Conservation (phyloP, 2,113 vertebrate species). For the Lepisosteus oculatus region DNA sequence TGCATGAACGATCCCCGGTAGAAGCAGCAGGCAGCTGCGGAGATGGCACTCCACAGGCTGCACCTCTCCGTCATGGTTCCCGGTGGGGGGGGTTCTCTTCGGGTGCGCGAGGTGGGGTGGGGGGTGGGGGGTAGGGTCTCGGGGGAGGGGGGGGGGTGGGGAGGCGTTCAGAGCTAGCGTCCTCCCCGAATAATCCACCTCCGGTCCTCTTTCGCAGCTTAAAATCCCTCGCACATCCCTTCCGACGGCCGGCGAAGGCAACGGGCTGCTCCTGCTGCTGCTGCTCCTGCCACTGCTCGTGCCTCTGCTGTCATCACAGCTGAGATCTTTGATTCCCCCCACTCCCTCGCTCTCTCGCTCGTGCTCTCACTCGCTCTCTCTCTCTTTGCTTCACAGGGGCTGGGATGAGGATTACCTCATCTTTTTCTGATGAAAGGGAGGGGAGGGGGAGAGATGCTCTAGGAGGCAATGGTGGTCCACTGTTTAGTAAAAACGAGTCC, state of each 20-base stretch:
- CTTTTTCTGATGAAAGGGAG: constrained; percentile 71
- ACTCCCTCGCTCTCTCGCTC: constrained; percentile 32
- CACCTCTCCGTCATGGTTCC: constrained; percentile 89
- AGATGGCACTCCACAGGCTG: constrained; percentile 96
- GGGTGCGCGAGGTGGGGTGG: constrained; percentile 33
- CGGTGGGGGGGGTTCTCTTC: constrained; percentile 27
- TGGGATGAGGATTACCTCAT: constrained; percentile 75
- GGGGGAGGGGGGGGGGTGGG: too few relatives aligned
- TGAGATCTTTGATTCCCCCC: constrained; percentile 39
- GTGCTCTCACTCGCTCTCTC: constrained; percentile 35
- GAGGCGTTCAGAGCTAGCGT: background rate
- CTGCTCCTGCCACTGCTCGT: constrained; percentile 24
- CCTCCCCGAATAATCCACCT: background rate
- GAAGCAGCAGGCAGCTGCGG: constrained; percentile 96
- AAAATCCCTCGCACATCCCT: constrained; percentile 56
- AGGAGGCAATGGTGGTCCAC: constrained; percentile 19
- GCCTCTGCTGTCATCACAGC: constrained; percentile 53
- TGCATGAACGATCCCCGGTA: constrained; percentile 97
- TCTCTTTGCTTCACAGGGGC: constrained; percentile 64
- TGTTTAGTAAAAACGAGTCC: constrained; percentile 25
- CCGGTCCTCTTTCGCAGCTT: constrained; percentile 14
- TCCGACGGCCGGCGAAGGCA: constrained; percentile 28
- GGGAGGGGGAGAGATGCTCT: constrained; percentile 35
- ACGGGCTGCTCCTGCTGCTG: constrained; percentile 15
- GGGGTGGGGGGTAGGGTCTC: constrained; percentile 13